phyloP scores from a whole-genome alignment of 2,797 vertebrate species.

The Pangasius djambal region DNA sequence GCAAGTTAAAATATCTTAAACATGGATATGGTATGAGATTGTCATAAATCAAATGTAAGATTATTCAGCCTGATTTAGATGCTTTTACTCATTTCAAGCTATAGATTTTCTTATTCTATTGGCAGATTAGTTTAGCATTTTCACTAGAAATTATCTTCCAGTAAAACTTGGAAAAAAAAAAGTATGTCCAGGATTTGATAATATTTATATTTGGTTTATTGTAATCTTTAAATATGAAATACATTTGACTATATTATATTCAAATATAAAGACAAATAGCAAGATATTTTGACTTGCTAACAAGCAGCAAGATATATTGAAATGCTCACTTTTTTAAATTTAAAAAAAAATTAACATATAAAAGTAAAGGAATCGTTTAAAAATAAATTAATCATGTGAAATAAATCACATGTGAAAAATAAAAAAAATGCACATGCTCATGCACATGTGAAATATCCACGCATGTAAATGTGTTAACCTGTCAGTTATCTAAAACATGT shows the following conservation, averaged over 20 bases:
- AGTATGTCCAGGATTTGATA: background rate
- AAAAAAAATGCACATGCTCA: background rate
- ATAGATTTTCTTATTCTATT: background rate
- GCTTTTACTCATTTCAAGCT: background rate
- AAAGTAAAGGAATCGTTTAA: background rate
- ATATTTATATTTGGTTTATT: background rate
- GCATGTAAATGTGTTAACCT: background rate
- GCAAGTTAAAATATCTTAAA: background rate
- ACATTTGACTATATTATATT: background rate
- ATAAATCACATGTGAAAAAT: background rate
- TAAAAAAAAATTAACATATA: background rate
- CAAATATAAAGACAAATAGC: too few relatives aligned
- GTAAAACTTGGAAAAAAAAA: background rate
- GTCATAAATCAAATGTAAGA: background rate
- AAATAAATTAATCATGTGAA: background rate
- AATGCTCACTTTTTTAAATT: too few relatives aligned
- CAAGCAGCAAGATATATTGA: background rate
- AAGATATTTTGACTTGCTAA: background rate
- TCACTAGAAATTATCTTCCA: background rate
- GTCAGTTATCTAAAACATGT: background rate
- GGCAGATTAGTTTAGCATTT: background rate
- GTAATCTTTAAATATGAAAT: background rate
- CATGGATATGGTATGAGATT: background rate
- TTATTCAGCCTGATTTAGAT: background rate
- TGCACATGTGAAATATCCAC: background rate